Evolutionary conservation across 2,797 vertebrate species (phyloP).

Genomic region (Microchirus variegatus): DNA sequence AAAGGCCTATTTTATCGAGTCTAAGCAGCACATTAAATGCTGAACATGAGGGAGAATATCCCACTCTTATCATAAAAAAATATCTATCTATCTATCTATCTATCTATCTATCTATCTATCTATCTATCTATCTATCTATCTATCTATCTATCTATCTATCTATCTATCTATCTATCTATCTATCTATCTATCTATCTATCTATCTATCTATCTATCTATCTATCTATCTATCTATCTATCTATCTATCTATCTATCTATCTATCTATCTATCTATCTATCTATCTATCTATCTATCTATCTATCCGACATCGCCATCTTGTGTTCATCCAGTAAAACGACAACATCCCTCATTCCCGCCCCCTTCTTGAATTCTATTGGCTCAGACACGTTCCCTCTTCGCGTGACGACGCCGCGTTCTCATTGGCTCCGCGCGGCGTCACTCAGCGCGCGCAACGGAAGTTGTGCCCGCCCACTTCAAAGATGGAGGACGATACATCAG

Average conservation of each 20-base stretch:
- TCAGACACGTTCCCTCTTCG: fast-evolving
- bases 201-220: slow-evolving; percentile 1
- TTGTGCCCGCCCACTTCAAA: slow-evolving; percentile 57
- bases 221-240: not conserved
- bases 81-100: not conserved
- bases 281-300: slow-evolving; percentile 31
- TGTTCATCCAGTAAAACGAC: slow-evolving; percentile 2
- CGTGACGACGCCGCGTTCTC: fast-evolving
- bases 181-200: no score
- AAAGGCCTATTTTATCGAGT: slow-evolving; percentile 65
- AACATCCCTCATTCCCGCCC: not conserved
- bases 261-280: slow-evolving; percentile 34
- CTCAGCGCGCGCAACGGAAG: slow-evolving; percentile 55
- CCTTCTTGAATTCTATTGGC: slow-evolving; percentile 46
- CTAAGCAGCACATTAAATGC: slow-evolving; percentile 47
- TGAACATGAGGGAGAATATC: slow-evolving; percentile 36
- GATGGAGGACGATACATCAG: slow-evolving; percentile 82
- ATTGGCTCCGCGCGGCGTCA: slow-evolving; percentile 56
- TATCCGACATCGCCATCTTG: slow-evolving; percentile 58
- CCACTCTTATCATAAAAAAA: slow-evolving; percentile 45
- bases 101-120: not conserved
- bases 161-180: slow-evolving; percentile 25
- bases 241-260: not conserved
- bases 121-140: slow-evolving; percentile 20
- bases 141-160: slow-evolving; percentile 37